Conservation (phyloP, 2,113 vertebrate species). For the Tursiops truncatus region DNA sequence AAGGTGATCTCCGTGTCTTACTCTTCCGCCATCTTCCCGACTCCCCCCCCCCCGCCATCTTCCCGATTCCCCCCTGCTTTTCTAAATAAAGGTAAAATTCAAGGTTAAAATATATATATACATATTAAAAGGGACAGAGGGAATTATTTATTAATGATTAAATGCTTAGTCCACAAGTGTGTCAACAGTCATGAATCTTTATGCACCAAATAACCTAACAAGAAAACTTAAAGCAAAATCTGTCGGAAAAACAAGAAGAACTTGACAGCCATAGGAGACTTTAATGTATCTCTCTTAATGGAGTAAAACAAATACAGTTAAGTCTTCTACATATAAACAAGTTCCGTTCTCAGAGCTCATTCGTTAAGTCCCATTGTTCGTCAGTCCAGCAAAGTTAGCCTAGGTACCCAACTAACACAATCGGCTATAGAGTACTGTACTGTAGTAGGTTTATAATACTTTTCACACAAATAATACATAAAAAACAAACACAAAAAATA, state of each 20-base stretch:
- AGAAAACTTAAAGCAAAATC: constrained; percentile 1
- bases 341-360: no score
- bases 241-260: not conserved
- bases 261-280: not conserved
- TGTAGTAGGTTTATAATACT: no score
- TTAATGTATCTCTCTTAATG: not conserved
- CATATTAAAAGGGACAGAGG: not conserved
- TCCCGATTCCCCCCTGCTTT: not conserved
- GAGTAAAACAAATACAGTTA: not conserved
- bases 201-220: not conserved
- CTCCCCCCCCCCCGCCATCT: no score
- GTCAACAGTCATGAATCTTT: not conserved
- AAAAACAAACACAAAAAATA: no score
- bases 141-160: not conserved
- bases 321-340: no score
- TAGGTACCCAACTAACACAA: no score
- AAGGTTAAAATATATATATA: not conserved
- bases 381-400: no score
- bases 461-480: no score
- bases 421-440: no score
- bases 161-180: not conserved
- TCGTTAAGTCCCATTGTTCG: no score
- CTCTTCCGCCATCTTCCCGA: no score
- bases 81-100: not conserved
- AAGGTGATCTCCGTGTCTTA: no score